Evolutionary conservation across 2,113 vertebrate genomes (phyloP).

Genomic region (Podocnemis expansa): DNA sequence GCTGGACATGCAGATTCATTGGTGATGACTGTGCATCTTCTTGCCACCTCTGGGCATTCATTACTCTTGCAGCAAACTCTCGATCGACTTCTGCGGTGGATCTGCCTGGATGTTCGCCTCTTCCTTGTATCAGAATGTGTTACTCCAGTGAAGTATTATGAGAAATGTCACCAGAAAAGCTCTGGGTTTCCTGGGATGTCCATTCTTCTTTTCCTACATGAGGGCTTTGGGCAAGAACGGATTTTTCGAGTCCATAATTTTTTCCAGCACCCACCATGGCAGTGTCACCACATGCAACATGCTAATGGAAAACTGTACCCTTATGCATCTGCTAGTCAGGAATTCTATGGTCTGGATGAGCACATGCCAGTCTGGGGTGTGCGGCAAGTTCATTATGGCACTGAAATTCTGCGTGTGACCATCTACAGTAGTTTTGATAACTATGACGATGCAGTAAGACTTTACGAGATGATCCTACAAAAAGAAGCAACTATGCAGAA

Average conservation of each 20-base stretch:
- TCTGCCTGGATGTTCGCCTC: conserved; percentile 83
- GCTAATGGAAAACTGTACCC: conserved; percentile 35
- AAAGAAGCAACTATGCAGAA: conserved; percentile 80
- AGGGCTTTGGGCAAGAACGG: conserved; percentile 85
- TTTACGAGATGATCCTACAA: conserved; percentile 91
- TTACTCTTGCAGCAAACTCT: conserved; percentile 86
- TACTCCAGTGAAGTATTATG: conserved; percentile 67
- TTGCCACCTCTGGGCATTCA: conserved; percentile 84
- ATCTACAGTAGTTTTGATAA: conserved; percentile 90
- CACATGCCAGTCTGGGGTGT: conserved; percentile 94
- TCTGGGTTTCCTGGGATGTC: conserved; percentile 86
- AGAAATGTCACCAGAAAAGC: conserved; percentile 60
- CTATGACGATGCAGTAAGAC: conserved; percentile 87
- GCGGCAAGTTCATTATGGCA: conserved; percentile 81
- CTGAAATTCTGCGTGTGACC: conserved; percentile 87
- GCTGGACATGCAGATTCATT: conserved; percentile 64
- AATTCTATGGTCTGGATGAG: conserved; percentile 88
- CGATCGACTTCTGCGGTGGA: conserved; percentile 83
- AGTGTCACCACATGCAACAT: conserved; percentile 78
- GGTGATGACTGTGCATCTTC: conserved; percentile 88
- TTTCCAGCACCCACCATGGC: conserved; percentile 90
- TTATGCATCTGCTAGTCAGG: conserved; percentile 76
- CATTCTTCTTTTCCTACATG: conserved; percentile 88
- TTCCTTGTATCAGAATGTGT: conserved; percentile 90
- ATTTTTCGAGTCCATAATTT: conserved; percentile 86